Base-by-base conservation (phyloP, 2,113 vertebrate genomes). In the Forbesichthys agassizii region DNA sequence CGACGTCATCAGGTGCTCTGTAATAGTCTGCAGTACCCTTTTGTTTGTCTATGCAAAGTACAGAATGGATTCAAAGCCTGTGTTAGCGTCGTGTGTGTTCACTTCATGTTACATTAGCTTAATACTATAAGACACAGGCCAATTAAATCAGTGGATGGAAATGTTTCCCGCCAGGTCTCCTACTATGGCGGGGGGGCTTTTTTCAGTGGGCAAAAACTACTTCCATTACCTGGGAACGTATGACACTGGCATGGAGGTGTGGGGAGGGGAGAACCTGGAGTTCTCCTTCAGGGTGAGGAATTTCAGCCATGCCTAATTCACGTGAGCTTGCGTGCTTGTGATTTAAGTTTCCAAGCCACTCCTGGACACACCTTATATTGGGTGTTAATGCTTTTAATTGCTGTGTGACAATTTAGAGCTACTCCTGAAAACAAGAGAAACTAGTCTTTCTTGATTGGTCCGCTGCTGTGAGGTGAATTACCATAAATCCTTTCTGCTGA, bases 191-290 rank as follows among this genome's bases (percentile, higher is more conserved):
- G 97, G 98, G 33, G 98, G 98, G n/a, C 89, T 99, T 76, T 99
- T 99, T 92, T 94, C 95, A 68, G 95, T 99, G 74, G 93, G 86
- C 76, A 99, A 95, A 87, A 94, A 89, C 56, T 99, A 98, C 80
- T 99, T 99, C 90, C 92, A 94, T 62, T 96, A 99, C 86, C 92
- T 99, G 84, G 98, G 98, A 72, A 98, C 98, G 3, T 99, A 99
- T 47, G 98, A 99, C 86, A 96, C 94, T 51, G 97, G 97, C 82
- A 99, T 99, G 98, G 98, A 99, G 93, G 98, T 99, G 56, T 99
- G 98, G 98, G 98, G 98, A 69, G 98, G 98, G 90, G 98, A 99
- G 91, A 99, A 99, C 86, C 93, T 99, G 75, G 97, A 99, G 80
- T 96, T 99, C 81, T 99, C 98, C 49, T 99, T 99, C 84, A 94